phyloP scores from a whole-genome alignment of 2,888 invertebrate species.

The Leucoptera coffeella region DNA sequence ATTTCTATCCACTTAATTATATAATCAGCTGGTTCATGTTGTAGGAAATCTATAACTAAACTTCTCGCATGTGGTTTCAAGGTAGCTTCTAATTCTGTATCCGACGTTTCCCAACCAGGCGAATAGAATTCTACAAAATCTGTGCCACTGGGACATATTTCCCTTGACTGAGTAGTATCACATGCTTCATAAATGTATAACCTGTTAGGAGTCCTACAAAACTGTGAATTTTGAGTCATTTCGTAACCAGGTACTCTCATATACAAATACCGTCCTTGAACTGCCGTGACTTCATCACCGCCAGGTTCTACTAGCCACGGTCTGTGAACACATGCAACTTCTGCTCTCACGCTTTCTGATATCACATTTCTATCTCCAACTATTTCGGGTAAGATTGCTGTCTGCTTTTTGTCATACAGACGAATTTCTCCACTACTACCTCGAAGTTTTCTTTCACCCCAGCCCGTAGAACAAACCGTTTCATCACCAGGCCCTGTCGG shows the following conservation, averaged over 20 bases:
- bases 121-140: constrained; percentile 62
- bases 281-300: constrained; percentile 57
- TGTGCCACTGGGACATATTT: constrained; percentile 61
- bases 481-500: constrained; percentile 50
- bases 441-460: constrained; percentile 59
- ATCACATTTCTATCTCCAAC: constrained; percentile 42
- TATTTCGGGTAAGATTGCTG: constrained; percentile 30
- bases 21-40: constrained; percentile 67
- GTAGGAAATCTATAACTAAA: constrained; percentile 69
- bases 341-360: constrained; percentile 45
- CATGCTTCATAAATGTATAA: constrained; percentile 67
- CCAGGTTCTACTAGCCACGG: constrained; percentile 77
- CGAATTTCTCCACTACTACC: constrained; percentile 71
- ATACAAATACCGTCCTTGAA: constrained; percentile 62
- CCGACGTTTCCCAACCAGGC: constrained; percentile 59
- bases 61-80: constrained; percentile 58
- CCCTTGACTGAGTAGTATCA: constrained; percentile 54
- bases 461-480: constrained; percentile 57
- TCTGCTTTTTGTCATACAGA: constrained; percentile 55
- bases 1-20: constrained; percentile 75
- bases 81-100: constrained; percentile 32
- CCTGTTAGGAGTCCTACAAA: constrained; percentile 65
- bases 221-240: constrained; percentile 35
- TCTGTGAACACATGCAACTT: constrained; percentile 62
- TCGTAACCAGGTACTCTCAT: constrained; percentile 63